Base-by-base conservation (phyloP, 2,888 invertebrate species). In the Stomorhina lunata region DNA sequence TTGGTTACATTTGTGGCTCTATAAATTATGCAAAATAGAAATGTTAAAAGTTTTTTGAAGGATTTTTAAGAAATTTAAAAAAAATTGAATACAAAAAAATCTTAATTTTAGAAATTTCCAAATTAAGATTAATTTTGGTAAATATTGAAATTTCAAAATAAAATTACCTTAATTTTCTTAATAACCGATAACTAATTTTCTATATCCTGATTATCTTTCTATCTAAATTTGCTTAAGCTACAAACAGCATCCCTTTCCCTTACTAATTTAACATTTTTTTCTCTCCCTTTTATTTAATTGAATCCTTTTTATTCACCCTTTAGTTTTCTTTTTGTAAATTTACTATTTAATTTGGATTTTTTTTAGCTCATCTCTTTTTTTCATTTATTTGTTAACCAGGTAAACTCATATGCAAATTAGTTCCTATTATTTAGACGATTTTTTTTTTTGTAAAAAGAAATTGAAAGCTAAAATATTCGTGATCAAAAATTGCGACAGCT, bases 321-420 rank as follows among this genome's bases (percentile, higher is more conserved):
- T 12, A 43, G 2, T 12, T 45, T 22, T 71, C 15, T 48, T 50
- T 27, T 10, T 9, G 20, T n/a, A n/a, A 20, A 9, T 32, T 59
- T 27, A 25, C 40, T 63, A 48, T 34, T 25, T 34, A 37, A 34
- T 59, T 43, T n/a, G 32, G 53, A 65, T 75, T 43, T 32, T 53
- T 9, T 20, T 53, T 29, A 40, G 34, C 17, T 34, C 5, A 48
- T 48, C 29, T 29, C 32, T 40, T 34, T 15, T 32, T 48, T 61
- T 29, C 34, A 48, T 37, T n/a, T n/a, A 63, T 59, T 76, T 12
- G 9, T 68, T 68, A 63, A 57, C 48, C 75, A 82, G 73, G 75
- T 79, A 82, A 20, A 65, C 45, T 71, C 59, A 55, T 82, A 82
- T 82, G 82, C 79, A 82, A 82, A 82, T 82, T 82, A 82, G 71